Evolutionary conservation across 1,140 invertebrate species (phyloP).

Genomic region (Brachionus paranguensis): DNA sequence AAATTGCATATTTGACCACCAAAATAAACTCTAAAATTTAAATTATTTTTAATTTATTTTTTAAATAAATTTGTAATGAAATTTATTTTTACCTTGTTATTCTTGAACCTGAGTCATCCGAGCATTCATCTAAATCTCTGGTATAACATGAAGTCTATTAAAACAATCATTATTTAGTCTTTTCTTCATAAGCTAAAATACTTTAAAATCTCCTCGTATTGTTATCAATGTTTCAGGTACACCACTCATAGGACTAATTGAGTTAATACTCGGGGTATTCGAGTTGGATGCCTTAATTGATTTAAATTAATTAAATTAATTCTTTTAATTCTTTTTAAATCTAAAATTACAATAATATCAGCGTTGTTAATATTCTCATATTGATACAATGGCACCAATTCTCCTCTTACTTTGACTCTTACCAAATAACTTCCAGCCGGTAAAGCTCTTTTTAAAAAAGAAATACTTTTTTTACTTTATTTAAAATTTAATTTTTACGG

Average conservation of each 20-base stretch:
- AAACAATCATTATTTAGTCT: not conserved
- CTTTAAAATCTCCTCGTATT: conserved; percentile 42
- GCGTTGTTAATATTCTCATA: not conserved
- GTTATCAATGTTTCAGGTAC: conserved; percentile 42
- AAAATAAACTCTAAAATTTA: not conserved
- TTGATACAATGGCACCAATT: conserved; percentile 31
- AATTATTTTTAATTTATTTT: not conserved
- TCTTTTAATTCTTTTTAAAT: not conserved
- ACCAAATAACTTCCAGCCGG: conserved; percentile 5
- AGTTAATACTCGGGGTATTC: conserved; percentile 43
- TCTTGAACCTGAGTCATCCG: not conserved
- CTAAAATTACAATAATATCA: not conserved
- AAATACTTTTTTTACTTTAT: no score
- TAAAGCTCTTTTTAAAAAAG: not conserved
- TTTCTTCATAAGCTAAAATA: not conserved
- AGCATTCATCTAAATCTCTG: conserved; percentile 10
- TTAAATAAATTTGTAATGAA: not conserved
- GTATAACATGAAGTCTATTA: conserved; percentile 1
- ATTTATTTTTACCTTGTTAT: conserved; percentile 2
- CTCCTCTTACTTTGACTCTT: conserved; percentile 4
- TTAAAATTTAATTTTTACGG: conserved; percentile 9
- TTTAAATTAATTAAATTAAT: not conserved
- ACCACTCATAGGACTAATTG: conserved; percentile 41
- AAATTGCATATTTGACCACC: conserved; percentile 28
- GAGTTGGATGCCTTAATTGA: conserved; percentile 42